A percentile compares a stretch with the other conserved stretches of the same genome.
These are phyloP conservation scores for Caenorhabditis remanei DNA, from an alignment of 1,140 invertebrate species.

Conservation along the genomic window DNA sequence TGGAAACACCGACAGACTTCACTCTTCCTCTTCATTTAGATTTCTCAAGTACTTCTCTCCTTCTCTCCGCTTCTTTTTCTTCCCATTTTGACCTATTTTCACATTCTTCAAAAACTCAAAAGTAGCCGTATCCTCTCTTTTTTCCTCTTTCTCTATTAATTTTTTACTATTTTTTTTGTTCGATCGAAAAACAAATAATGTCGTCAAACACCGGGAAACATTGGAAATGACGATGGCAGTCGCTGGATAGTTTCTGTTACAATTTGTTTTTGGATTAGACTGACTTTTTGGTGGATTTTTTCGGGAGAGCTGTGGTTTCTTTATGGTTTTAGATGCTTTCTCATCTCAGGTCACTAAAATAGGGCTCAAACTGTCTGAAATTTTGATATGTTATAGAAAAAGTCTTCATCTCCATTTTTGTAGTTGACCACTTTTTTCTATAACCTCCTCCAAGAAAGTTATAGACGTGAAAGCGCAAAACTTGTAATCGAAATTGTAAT, in stretches of 20 bases:
- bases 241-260: background rate
- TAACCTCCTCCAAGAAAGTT: too few relatives aligned
- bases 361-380: too few relatives aligned
- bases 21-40: background rate
- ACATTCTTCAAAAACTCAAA: background rate
- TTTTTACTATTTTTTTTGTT: background rate
- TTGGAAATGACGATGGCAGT: background rate
- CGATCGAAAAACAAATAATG: conserved; percentile 1
- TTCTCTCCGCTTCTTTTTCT: too few relatives aligned
- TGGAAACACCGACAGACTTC: background rate
- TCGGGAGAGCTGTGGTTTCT: too few relatives aligned
- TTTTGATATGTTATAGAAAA: too few relatives aligned
- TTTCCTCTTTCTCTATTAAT: background rate
- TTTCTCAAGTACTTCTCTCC: conserved; percentile 5
- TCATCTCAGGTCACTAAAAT: too few relatives aligned
- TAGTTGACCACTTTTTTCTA: too few relatives aligned
- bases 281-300: background rate
- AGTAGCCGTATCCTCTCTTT: conserved; percentile 30
- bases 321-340: too few relatives aligned
- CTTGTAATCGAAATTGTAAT: too few relatives aligned
- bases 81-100: conserved; percentile 18
- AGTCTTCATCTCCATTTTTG: too few relatives aligned
- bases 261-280: background rate
- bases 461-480: too few relatives aligned
- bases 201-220: background rate